Base-by-base conservation (phyloP, 2,797 vertebrate genomes). In the Hoplostethus mediterraneus region DNA sequence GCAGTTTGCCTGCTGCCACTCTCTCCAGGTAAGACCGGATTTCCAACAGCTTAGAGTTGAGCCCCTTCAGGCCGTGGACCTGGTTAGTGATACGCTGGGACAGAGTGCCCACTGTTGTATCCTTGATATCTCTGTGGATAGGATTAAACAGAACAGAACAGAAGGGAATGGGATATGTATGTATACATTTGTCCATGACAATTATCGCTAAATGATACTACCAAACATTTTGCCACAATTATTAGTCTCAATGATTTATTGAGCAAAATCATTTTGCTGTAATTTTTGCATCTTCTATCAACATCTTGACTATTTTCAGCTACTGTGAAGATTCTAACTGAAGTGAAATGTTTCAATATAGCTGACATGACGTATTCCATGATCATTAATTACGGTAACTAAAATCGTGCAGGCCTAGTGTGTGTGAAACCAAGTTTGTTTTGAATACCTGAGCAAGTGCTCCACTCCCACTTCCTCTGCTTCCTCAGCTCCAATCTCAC, bases 51-150 rank as follows among this genome's bases (percentile, higher is more conserved):
- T 99, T 99, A 45, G 97, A 99, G 94, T 99, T 99, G 58, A 99
- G 97, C 80, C 98, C 98, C 92, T 99, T 99, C 80, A 99, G 93
- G 70, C 98, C 98, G 2, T 99, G 98, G 75, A 99, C 98, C 84
- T 99, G 98, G 91, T 98, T 99, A 57, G 98, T 99, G 93, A 99
- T 99, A 53, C 96, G 95, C 90, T 99, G 98, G 2, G 98, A 99
- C 79, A 99, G 93, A 0, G 98, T 99, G 54, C 98, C 98, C 79
- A 99, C 98, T 0, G 98, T 99, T 9, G 98, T 99, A 70, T 99
- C 98, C 83, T 99, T 99, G 89, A 99, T 99, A 76, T 99, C 98
- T 80, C 98, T 99, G 94, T 6, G 91, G 1, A 69, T 5, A 25
- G 6, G 14, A 59, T 40, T 45, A 2, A 60, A 45, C 3, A 63